Conservation (phyloP, 2,797 vertebrate genomes). For the Sebastes itinus region DNA sequence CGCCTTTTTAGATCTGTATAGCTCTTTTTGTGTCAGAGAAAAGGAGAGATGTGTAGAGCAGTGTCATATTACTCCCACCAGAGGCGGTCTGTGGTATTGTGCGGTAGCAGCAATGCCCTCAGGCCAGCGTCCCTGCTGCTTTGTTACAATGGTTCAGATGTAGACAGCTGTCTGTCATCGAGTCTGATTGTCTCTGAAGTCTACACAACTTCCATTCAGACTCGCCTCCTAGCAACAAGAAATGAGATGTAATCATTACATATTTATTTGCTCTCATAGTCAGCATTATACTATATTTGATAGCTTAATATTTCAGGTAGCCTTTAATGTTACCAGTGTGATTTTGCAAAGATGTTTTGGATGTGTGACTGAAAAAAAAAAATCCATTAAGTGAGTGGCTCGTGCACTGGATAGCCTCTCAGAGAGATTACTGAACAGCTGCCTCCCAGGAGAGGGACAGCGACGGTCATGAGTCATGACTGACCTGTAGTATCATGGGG, state of each 20-base stretch:
- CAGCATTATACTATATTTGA: constrained; percentile 28
- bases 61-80: constrained; percentile 72
- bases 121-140: constrained; percentile 47
- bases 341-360: constrained; percentile 62
- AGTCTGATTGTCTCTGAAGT: constrained; percentile 28
- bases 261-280: constrained; percentile 7
- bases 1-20: constrained; percentile 43
- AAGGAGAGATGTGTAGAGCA: constrained; percentile 50
- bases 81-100: constrained; percentile 63
- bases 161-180: constrained; percentile 68
- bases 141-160: constrained; percentile 58
- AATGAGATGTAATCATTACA: constrained; percentile 6
- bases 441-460: constrained; percentile 56
- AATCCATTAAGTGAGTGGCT: constrained; percentile 74
- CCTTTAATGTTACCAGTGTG: constrained; percentile 32
- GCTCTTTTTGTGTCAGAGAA: constrained; percentile 41
- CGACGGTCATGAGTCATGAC: constrained; percentile 62
- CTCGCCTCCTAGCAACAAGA: not conserved
- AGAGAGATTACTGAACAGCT: constrained; percentile 81
- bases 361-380: constrained; percentile 71
- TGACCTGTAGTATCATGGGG: constrained; percentile 62
- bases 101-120: constrained; percentile 31
- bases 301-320: constrained; percentile 25
- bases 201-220: constrained; percentile 4
- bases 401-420: constrained; percentile 70